phyloP scores from a whole-genome alignment of 2,113 vertebrate species.

The Saguinus imperator region DNA sequence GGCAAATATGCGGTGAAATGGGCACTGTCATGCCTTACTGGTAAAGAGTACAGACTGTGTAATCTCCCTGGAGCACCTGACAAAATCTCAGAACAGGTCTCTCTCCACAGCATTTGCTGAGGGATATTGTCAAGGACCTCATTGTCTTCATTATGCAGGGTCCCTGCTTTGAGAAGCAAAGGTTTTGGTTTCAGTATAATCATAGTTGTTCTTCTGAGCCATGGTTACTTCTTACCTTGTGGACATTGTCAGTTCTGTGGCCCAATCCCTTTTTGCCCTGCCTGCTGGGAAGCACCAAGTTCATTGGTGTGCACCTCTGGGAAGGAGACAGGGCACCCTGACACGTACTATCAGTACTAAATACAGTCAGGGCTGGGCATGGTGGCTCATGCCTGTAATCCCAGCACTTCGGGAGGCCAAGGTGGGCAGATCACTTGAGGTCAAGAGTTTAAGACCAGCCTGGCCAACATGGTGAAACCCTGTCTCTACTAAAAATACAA shows the following conservation, averaged over 20 bases:
- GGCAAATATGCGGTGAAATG: neutral
- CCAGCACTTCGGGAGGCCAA: too few relatives aligned
- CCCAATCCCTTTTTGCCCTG: neutral
- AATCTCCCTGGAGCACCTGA: neutral
- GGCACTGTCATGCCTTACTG: accelerated
- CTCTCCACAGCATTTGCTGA: neutral
- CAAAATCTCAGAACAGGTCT: neutral
- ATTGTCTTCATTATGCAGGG: accelerated
- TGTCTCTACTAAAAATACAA: too few relatives aligned
- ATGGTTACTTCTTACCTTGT: neutral
- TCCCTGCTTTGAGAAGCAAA: neutral
- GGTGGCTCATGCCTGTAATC: too few relatives aligned
- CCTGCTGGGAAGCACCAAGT: neutral
- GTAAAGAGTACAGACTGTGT: neutral
- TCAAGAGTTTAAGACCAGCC: too few relatives aligned
- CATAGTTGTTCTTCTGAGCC: neutral
- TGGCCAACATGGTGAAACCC: too few relatives aligned
- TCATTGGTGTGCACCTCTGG: accelerated
- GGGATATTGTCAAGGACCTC: neutral
- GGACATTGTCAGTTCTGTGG: neutral
- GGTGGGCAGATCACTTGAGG: too few relatives aligned
- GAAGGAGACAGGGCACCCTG: neutral
- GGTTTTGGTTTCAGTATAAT: neutral
- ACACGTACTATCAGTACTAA: neutral
- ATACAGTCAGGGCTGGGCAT: too few relatives aligned